Evolutionary conservation across 2,888 invertebrate genomes (phyloP).

Genomic region (Melipona beecheii): DNA sequence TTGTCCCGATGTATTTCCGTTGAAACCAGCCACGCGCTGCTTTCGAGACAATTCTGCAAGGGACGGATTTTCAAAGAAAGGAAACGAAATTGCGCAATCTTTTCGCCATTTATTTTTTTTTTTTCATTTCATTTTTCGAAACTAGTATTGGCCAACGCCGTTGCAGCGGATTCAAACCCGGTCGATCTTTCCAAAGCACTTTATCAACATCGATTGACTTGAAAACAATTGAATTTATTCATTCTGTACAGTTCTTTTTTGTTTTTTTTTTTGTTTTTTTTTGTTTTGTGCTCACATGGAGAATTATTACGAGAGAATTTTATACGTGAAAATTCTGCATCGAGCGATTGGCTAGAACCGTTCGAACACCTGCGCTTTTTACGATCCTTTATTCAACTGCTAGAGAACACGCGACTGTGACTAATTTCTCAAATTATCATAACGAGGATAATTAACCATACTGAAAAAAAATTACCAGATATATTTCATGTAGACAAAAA

Average conservation of each 20-base stretch:
- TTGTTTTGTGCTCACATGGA: not conserved
- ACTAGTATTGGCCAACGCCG: not conserved
- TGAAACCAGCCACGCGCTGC: not conserved
- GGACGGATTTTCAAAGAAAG: not conserved
- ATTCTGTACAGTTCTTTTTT: constrained; percentile 14
- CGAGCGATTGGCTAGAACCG: constrained; percentile 6
- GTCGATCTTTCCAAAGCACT: constrained; percentile 7
- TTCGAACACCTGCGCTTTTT: constrained; percentile 52
- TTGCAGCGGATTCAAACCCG: not conserved
- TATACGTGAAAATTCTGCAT: constrained; percentile 40
- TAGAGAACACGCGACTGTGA: constrained; percentile 41
- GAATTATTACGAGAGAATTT: constrained; percentile 52
- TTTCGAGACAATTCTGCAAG: not conserved
- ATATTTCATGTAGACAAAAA: constrained; percentile 60
- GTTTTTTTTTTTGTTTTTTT: not conserved
- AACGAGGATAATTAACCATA: constrained; percentile 58
- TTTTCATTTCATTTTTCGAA: not conserved
- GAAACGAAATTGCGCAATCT: not conserved
- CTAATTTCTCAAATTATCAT: constrained; percentile 40
- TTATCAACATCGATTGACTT: constrained; percentile 25
- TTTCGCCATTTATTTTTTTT: not conserved
- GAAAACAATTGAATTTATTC: constrained; percentile 39
- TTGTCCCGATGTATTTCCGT: not conserved
- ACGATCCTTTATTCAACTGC: constrained; percentile 38
- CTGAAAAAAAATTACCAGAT: constrained; percentile 34